A percentile compares a stretch with the other conserved stretches of the same genome.
Conservation (phyloP, 1,140 invertebrate species). For the Drosophila repleta region DNA sequence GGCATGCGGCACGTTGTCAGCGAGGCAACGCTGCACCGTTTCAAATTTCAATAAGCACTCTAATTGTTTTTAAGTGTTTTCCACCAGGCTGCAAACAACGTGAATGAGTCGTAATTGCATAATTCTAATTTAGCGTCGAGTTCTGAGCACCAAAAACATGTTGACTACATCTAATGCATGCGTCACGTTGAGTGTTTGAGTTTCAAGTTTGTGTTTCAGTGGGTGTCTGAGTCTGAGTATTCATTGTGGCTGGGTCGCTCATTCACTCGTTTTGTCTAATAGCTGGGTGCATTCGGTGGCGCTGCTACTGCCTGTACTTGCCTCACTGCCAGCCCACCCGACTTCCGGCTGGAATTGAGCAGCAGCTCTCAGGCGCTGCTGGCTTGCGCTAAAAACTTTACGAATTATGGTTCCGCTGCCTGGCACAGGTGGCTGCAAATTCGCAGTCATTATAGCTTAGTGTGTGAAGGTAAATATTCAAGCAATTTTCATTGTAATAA, state of each 20-base stretch:
- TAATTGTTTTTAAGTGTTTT: constrained; percentile 83
- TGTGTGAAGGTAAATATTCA: background rate
- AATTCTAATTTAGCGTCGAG: constrained; percentile 78
- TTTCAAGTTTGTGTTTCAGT: constrained; percentile 13
- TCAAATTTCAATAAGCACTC: constrained; percentile 78
- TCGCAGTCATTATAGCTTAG: background rate
- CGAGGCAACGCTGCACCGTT: constrained; percentile 1
- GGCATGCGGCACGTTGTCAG: constrained; percentile 51
- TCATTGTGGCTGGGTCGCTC: constrained; percentile 19
- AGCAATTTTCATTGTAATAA: background rate
- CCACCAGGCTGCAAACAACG: constrained; percentile 50
- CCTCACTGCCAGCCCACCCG: constrained; percentile 3
- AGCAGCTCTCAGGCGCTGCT: constrained; percentile 19
- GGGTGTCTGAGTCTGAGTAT: constrained; percentile 7
- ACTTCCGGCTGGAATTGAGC: constrained; percentile 44
- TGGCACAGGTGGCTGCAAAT: constrained; percentile 12
- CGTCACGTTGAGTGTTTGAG: constrained; percentile 7
- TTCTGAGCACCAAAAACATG: constrained; percentile 71
- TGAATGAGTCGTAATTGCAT: constrained; percentile 82
- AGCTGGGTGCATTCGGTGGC: constrained; percentile 32
- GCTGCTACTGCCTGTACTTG: constrained; percentile 9
- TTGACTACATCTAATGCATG: constrained; percentile 64
- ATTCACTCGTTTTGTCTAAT: constrained; percentile 46
- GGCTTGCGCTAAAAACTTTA: constrained; percentile 20
- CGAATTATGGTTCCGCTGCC: constrained; percentile 16